Percentiles rank a stretch among this genome's conserved stretches.
These are phyloP conservation scores for Platanista minor DNA, from an alignment of 2,113 vertebrate genomes.

Conservation along the genomic window DNA sequence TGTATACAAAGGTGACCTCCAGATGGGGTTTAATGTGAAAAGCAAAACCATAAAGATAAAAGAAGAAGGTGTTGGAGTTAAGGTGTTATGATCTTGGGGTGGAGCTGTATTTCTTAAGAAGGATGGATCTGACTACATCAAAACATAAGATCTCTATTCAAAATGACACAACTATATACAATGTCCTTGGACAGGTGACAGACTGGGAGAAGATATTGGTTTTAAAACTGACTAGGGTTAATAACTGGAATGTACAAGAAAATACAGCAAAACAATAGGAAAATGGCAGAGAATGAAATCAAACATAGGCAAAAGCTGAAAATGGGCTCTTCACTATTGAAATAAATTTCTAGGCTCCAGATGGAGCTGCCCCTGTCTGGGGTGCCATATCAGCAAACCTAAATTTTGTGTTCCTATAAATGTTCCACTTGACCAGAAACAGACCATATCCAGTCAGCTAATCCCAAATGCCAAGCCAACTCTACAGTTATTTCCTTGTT, in stretches of 20 bases:
- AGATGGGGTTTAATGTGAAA: not conserved
- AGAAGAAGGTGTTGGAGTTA: not conserved
- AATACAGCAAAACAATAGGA: not conserved
- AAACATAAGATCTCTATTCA: not conserved
- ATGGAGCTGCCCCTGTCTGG: not conserved
- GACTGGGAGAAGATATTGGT: not conserved
- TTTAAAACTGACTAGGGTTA: not conserved
- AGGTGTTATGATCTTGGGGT: not conserved
- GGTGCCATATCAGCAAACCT: not conserved
- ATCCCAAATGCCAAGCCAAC: rapidly evolving
- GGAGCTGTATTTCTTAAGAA: not conserved
- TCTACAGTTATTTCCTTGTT: not conserved
- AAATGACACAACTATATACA: not conserved
- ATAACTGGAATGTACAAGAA: not conserved
- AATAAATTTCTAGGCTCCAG: not conserved
- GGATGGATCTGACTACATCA: not conserved
- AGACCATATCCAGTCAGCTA: not conserved
- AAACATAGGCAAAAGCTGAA: not conserved
- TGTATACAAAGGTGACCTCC: not conserved
- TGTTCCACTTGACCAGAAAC: not conserved
- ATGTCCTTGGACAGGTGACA: not conserved
- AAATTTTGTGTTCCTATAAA: not conserved
- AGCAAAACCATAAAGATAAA: not conserved
- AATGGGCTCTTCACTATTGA: not conserved
- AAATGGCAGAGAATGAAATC: not conserved